Evolutionary conservation across 2,888 invertebrate genomes (phyloP), one percentile per base, ranked within the genome.

Genomic region (Linnaemya vulpina): DNA sequence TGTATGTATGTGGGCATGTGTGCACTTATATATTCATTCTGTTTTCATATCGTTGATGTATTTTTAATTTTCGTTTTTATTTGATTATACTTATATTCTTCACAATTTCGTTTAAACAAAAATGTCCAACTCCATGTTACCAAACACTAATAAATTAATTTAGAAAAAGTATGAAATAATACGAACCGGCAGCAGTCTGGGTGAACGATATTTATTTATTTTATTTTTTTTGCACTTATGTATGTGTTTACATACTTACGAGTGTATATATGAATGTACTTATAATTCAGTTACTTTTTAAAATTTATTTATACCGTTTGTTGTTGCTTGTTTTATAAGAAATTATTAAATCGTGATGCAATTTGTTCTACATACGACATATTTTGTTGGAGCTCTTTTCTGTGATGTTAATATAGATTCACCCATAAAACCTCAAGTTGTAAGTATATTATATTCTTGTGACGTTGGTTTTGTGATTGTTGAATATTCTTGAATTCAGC

Each of bases 341-440:
- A n/a, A 63, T 43, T 53, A 71, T 30, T 62, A 74, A 70, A 68
- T 67, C 71, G 80, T 84, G 79, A 76, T 78, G 83, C 83, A 83
- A 76, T 80, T 70, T 53, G 9, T 51, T 67, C 11, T 75, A n/a
- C n/a, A n/a, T n/a, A n/a, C n/a, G n/a, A n/a, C n/a, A n/a, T n/a
- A 22, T 68, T 70, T 67, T 43, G 46, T 8, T 55, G 43, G 49
- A 60, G 49, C 17, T 38, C 15, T 30, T 17, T 40, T 22, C 40
- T 35, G 30, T 75, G 15, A 11, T 67, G 30, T 46, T 43, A 46
- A n/a, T 1, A 65, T 49, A 46, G 25, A 38, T 73, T 80, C 46
- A 60, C 17, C 17, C 53, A 55, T 43, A 30, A 82, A 74, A 76
- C 25, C 62, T 15, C 49, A 63, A 82, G 55, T 49, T 62, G n/a